Percentiles rank a stretch among this genome's conserved stretches.
phyloP scores from a whole-genome alignment of 2,113 vertebrate species.

The Mesembrinibis cayennensis region DNA sequence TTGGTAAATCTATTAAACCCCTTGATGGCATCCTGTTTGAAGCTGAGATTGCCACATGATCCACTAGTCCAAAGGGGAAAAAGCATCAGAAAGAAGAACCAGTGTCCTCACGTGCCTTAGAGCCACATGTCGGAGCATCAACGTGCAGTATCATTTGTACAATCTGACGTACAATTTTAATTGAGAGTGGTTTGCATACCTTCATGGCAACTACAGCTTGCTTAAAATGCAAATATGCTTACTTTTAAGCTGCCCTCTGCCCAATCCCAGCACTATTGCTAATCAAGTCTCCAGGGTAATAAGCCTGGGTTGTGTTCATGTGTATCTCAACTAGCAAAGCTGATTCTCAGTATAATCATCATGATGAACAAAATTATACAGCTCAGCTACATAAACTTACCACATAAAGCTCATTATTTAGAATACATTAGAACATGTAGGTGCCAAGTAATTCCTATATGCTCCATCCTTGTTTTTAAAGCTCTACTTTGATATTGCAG shows the following conservation, averaged over 20 bases:
- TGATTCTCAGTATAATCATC: neutral
- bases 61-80: neutral
- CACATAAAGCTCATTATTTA: neutral
- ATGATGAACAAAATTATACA: neutral
- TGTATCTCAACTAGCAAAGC: neutral
- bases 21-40: neutral
- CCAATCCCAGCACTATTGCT: neutral
- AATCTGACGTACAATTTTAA: rapidly evolving
- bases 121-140: neutral
- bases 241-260: neutral
- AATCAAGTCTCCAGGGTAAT: neutral
- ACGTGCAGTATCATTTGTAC: rapidly evolving
- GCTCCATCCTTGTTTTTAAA: neutral
- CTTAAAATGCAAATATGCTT: neutral
- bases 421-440: neutral
- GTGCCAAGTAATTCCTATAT: neutral
- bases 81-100: neutral
- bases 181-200: neutral
- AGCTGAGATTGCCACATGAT: neutral
- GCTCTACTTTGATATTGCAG: neutral
- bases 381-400: neutral
- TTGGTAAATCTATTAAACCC: neutral
- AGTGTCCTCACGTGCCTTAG: rapidly evolving
- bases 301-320: neutral
- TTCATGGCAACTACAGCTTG: neutral